Evolutionary conservation across 2,888 invertebrate species (phyloP), one percentile per base, ranked within the genome.

Genomic region (Serrognathus titanus): DNA sequence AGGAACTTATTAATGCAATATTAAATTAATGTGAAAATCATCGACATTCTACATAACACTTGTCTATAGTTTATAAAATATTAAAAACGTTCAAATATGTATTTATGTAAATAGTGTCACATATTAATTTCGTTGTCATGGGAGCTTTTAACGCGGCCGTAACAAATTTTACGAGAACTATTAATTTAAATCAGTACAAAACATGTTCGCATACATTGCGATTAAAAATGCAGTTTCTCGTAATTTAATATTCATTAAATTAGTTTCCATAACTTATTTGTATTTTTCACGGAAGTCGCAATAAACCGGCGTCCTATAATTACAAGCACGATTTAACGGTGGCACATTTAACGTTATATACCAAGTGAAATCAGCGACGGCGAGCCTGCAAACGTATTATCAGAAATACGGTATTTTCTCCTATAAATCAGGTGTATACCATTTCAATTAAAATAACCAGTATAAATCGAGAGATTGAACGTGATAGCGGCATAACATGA

Each of bases 361-460:
- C 24, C 24, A 16, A 20, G 45, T 31, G 24, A 11, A 20, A 20
- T 11, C 12, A 45, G 10, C 24, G 10, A 13, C 20, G 20, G 12
- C 11, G 13, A 24, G 16, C 45, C 10, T 20, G 16, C 45, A 24
- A 45, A 16, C 45, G 12, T 45, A 11, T 13, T 24, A 20, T 45
- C 24, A 20, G 45, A 24, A 10, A 16, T 20, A 13, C 43, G 43
- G 43, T 43, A 43, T 20, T 57, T 47, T 53, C 50, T 49, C 50
- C 48, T 46, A 57, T 57, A 53, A 53, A 53, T 53, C 53, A 57
- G 36, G 40, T 56, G 61, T 57, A 60, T 63, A 63, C 64, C 59
- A 63, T 70, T 70, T 70, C 68, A 68, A 70, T 69, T 70, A 70
- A 69, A 68, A 69, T 68, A 67, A 66, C 65, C 64, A 60, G 65